These are phyloP conservation scores for Mermis nigrescens DNA, from an alignment of 2,888 invertebrate genomes.

Conservation along the genomic window DNA sequence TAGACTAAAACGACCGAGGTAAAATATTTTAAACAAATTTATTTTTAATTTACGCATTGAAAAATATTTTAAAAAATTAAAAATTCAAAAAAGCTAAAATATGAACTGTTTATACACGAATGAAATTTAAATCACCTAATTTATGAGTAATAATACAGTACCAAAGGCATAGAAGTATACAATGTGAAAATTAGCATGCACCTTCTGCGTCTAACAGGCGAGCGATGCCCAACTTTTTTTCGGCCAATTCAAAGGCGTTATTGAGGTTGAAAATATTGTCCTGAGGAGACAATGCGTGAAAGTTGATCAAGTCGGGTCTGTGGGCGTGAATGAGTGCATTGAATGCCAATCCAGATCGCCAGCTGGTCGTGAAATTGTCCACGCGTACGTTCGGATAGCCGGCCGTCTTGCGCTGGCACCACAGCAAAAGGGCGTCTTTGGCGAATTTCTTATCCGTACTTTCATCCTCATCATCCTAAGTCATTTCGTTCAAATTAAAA, in stretches of 20 bases:
- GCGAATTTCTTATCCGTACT: conserved; percentile 94
- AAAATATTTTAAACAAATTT: too few relatives aligned
- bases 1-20: too few relatives aligned
- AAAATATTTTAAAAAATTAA: too few relatives aligned
- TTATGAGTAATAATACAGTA: too few relatives aligned
- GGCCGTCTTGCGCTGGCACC: conserved; percentile 94
- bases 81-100: too few relatives aligned
- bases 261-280: conserved; percentile 85
- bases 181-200: conserved; percentile 30
- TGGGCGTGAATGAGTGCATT: conserved; percentile 96
- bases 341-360: conserved; percentile 89
- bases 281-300: conserved; percentile 49
- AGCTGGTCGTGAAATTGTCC: conserved; percentile 50
- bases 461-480: conserved; percentile 74
- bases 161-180: too few relatives aligned
- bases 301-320: conserved; percentile 65
- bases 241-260: conserved; percentile 87
- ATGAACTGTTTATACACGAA: too few relatives aligned
- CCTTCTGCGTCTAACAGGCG: conserved; percentile 71
- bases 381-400: conserved; percentile 49
- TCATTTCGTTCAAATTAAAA: too few relatives aligned
- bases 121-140: too few relatives aligned
- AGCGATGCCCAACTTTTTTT: conserved; percentile 75
- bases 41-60: too few relatives aligned
- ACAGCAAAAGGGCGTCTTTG: conserved; percentile 86